Percentiles rank a stretch among this genome's conserved stretches.
These are phyloP conservation scores for Botia kubotai DNA, from an alignment of 2,797 vertebrate species.

Conservation along the genomic window DNA sequence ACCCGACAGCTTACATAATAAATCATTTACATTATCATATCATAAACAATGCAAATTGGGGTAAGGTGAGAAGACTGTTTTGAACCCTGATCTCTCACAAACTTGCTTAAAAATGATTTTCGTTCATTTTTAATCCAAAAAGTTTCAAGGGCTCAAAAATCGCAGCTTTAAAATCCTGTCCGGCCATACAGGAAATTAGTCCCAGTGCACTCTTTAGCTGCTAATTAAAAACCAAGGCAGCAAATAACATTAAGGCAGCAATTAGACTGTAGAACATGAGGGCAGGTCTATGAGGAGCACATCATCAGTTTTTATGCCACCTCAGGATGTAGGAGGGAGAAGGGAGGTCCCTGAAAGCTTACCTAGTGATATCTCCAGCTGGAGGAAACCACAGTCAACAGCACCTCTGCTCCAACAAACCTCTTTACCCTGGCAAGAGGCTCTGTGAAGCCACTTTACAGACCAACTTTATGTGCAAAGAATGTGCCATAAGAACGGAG, in stretches of 20 bases:
- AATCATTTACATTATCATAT: too few relatives aligned
- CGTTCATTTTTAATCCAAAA: too few relatives aligned
- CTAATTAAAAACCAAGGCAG: conserved; percentile 26
- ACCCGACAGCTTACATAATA: too few relatives aligned
- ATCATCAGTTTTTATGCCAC: conserved; percentile 40
- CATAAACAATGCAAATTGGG: too few relatives aligned
- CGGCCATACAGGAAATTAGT: neutral
- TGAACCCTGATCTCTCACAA: too few relatives aligned
- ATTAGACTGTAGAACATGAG: conserved; percentile 39
- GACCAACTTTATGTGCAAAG: neutral
- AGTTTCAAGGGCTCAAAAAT: too few relatives aligned
- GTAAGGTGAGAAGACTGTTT: too few relatives aligned
- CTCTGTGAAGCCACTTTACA: neutral
- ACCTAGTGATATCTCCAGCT: conserved; percentile 17
- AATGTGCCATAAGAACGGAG: neutral
- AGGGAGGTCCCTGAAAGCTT: neutral
- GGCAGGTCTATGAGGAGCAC: conserved; percentile 18
- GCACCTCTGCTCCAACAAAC: neutral
- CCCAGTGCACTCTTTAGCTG: neutral
- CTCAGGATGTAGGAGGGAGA: conserved; percentile 13
- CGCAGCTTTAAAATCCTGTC: neutral
- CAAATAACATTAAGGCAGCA: conserved; percentile 12
- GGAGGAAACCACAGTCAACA: neutral
- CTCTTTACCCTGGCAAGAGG: neutral
- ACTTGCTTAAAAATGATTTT: too few relatives aligned